A percentile compares a stretch with the other conserved stretches of the same genome.
Conservation (phyloP, 2,888 invertebrate species). For the Coelopa pilipes region DNA sequence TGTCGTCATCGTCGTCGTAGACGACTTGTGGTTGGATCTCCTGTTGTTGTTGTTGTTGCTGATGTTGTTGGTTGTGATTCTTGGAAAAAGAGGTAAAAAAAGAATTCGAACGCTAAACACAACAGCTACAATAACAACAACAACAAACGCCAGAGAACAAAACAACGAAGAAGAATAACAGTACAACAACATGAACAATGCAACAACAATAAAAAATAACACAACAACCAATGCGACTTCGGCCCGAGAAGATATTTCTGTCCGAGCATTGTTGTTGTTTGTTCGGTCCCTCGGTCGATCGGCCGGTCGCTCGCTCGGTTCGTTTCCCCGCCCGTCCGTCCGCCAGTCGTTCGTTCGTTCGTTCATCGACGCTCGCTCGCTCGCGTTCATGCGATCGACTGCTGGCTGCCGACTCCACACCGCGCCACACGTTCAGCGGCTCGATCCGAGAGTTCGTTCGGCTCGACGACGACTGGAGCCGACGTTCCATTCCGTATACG, state of each 20-base stretch:
- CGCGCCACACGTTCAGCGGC: too few relatives aligned
- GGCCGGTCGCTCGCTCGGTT: too few relatives aligned
- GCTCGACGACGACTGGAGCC: neutral
- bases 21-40: neutral
- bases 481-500: constrained; percentile 7
- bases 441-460: neutral
- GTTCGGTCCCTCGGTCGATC: too few relatives aligned
- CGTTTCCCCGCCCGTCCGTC: too few relatives aligned
- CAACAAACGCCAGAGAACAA: neutral
- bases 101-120: constrained; percentile 54
- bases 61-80: constrained; percentile 43
- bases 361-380: too few relatives aligned
- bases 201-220: too few relatives aligned
- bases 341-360: too few relatives aligned
- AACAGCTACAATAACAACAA: constrained; percentile 40
- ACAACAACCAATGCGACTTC: neutral
- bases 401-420: neutral
- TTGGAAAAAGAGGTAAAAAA: constrained; percentile 57
- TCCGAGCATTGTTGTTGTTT: neutral
- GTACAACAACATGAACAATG: neutral
- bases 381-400: too few relatives aligned
- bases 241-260: neutral
- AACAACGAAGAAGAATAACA: neutral
- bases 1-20: neutral
- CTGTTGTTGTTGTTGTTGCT: neutral